These are phyloP conservation scores for Mobula birostris DNA, from an alignment of 2,113 vertebrate species.

Conservation along the genomic window DNA sequence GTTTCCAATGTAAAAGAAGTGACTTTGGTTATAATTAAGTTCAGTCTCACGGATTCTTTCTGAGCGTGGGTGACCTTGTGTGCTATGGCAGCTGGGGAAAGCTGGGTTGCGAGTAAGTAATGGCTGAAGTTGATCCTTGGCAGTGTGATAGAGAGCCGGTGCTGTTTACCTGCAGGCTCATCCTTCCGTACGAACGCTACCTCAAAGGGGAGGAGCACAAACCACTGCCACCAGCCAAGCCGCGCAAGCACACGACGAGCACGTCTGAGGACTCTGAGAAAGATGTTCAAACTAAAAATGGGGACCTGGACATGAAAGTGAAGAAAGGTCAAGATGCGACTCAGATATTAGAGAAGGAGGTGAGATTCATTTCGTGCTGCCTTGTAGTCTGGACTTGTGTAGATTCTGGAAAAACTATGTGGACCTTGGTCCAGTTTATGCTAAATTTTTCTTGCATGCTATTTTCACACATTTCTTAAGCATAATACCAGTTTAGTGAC, in stretches of 20 bases:
- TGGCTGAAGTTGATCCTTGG: neutral
- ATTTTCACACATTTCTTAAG: neutral
- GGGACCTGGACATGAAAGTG: neutral
- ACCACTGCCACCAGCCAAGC: constrained; percentile 76
- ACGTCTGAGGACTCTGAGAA: constrained; percentile 34
- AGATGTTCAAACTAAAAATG: constrained; percentile 4
- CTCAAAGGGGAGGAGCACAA: constrained; percentile 85
- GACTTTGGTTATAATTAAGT: neutral
- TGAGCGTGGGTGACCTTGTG: neutral
- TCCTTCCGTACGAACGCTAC: constrained; percentile 84
- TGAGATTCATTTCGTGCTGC: neutral
- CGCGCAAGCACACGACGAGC: constrained; percentile 61
- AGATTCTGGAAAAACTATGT: neutral
- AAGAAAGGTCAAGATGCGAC: neutral
- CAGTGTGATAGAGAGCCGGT: neutral
- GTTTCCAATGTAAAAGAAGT: neutral
- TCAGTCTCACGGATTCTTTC: neutral
- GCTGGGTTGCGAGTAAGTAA: neutral
- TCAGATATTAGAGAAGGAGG: neutral
- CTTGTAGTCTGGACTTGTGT: neutral
- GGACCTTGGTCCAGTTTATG: neutral
- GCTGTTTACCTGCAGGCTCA: constrained; percentile 59
- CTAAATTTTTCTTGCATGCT: neutral
- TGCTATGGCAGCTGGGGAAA: neutral
- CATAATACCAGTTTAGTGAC: too few species aligned